Base-by-base conservation (phyloP, 2,888 invertebrate species). In the Acanthosepion esculentum region DNA sequence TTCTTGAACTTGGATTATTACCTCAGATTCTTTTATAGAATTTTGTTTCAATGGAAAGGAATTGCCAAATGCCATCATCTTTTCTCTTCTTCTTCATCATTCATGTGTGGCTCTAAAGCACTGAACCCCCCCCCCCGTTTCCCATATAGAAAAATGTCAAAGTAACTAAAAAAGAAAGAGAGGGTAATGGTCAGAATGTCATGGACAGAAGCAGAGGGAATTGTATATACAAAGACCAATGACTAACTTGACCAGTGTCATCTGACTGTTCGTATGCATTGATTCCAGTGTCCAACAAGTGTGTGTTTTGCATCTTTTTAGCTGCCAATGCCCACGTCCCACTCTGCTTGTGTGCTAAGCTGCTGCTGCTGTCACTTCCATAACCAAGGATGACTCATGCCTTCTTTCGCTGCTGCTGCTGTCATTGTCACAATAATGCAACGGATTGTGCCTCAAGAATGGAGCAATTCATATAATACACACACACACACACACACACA, bases 231-330 rank as follows among this genome's bases (percentile, higher is more conserved):
- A 8, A 64, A 23, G 64, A 64, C 64, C 23, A 64, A 23, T 8
- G 64, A 64, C 64, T 64, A 64, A 64, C 64, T 64, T 64, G 64
- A 64, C 64, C 64, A 64, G 64, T 64, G 64, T 64, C 64, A 64
- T 64, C 64, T 26, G 26, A 7, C 20, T 64, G 64, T 64, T 26
- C 26, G 64, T 64, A 64, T 64, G 64, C 26, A 64, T 64, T 26
- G 64, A 26, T 64, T 50, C 50, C 50, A 3, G 15, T 50, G 50
- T 50, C 50, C 50, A 50, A 15, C 50, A 64, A 64, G 64, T 23
- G 29, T 64, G 64, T 64, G 23, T 64, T 26, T 64, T 64, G 64
- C 64, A 64, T 26, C 64, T 64, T 29, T 59, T 50, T 50, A 50
- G 7, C 50, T 50, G 50, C 50, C 50, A 50, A 0, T 15, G 10